phyloP scores from a whole-genome alignment of 2,113 vertebrate genomes.

The Toxostoma redivivum region DNA sequence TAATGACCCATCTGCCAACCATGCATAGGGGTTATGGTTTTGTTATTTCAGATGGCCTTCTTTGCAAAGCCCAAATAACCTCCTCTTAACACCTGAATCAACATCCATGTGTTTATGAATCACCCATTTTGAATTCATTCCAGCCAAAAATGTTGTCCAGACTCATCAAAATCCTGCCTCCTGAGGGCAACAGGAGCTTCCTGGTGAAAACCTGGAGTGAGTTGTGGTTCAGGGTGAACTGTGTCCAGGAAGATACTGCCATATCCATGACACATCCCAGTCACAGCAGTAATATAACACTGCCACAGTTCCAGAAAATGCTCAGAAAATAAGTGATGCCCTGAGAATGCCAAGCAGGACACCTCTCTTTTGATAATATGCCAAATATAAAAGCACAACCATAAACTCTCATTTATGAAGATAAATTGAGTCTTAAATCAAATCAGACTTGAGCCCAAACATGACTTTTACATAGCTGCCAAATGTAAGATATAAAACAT shows the following conservation, averaged over 20 bases:
- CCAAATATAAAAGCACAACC: not conserved
- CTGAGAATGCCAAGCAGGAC: not conserved
- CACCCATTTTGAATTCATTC: not conserved
- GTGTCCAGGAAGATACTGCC: not conserved
- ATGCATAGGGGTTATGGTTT: not conserved
- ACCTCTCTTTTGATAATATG: not conserved
- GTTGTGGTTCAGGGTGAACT: not conserved
- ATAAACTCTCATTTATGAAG: not conserved
- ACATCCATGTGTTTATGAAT: not conserved
- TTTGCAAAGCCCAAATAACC: not conserved
- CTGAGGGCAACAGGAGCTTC: not conserved
- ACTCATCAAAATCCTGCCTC: not conserved
- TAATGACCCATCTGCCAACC: not conserved
- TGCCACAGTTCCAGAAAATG: not conserved
- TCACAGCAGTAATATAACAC: rapidly evolving
- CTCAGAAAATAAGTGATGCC: not conserved
- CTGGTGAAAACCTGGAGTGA: not conserved
- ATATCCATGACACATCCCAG: not conserved
- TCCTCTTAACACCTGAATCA: not conserved
- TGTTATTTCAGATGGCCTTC: not conserved
- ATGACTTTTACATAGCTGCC: not conserved
- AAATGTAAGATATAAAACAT: not conserved
- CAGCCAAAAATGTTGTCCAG: not conserved
- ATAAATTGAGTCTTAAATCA: not conserved
- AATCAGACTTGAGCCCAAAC: not conserved